Conservation (phyloP, 2,888 invertebrate genomes). For the Ophion costatus region DNA sequence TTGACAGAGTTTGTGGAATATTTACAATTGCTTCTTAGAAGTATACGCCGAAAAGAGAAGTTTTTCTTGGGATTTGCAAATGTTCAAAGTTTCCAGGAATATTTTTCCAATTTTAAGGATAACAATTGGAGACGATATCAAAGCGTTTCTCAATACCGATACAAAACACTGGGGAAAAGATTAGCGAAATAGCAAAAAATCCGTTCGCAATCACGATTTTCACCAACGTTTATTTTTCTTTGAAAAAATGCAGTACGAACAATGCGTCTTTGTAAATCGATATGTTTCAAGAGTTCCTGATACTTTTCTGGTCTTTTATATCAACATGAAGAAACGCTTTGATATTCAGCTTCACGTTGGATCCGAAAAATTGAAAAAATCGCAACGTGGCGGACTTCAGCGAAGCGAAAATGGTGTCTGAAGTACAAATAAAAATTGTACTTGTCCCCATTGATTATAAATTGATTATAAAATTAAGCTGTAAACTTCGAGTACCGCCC, state of each 20-base stretch:
- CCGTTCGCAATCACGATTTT: background rate
- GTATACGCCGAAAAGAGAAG: too few species aligned
- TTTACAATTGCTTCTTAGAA: background rate
- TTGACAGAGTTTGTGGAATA: slow-evolving; percentile 1
- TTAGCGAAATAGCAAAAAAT: background rate
- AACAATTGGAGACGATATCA: too few species aligned
- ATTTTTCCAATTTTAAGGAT: too few species aligned
- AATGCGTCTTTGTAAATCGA: background rate
- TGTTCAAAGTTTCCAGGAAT: too few species aligned
- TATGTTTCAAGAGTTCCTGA: background rate
- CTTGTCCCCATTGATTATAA: background rate
- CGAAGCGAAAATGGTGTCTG: background rate
- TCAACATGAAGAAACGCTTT: background rate
- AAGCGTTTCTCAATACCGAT: too few species aligned
- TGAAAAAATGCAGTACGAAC: background rate
- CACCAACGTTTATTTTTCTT: background rate
- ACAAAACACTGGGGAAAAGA: too few species aligned
- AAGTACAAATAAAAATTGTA: background rate
- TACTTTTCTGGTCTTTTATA: background rate
- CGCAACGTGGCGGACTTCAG: background rate
- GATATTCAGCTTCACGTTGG: background rate
- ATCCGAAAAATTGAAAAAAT: background rate
- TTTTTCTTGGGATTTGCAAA: too few species aligned
- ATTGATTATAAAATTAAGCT: background rate
- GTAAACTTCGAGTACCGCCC: background rate